Evolutionary conservation across 2,113 vertebrate genomes (phyloP).

Genomic region (Protobothrops flavoviridis): DNA sequence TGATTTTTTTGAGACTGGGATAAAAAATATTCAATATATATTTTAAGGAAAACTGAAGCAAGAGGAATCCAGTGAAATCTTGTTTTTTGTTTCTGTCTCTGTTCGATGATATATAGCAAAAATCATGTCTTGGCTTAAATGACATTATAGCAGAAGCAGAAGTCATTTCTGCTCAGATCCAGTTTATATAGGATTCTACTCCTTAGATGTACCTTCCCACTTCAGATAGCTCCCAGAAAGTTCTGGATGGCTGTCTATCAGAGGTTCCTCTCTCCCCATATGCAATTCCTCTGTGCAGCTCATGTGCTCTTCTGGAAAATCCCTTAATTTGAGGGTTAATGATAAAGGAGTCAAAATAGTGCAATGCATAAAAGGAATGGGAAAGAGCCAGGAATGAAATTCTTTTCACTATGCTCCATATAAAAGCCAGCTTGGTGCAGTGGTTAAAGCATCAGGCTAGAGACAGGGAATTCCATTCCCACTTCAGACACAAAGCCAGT

Average conservation of each 20-base stretch:
- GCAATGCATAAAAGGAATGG: not conserved
- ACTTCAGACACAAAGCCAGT: not conserved
- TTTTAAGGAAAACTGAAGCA: not conserved
- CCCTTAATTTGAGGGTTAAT: too few species aligned
- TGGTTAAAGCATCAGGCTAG: not conserved
- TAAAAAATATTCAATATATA: not conserved
- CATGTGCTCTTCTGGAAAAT: not conserved
- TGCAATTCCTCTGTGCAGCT: not conserved
- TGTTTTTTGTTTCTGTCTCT: not conserved
- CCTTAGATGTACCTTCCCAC: not conserved
- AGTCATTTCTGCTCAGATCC: not conserved
- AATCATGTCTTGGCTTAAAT: not conserved
- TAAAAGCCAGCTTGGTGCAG: not conserved
- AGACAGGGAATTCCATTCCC: not conserved
- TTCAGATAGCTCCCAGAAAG: not conserved
- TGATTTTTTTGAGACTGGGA: not conserved
- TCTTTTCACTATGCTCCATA: not conserved
- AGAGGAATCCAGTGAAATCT: not conserved
- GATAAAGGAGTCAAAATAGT: not conserved
- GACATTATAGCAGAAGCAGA: not conserved
- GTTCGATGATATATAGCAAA: not conserved
- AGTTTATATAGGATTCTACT: not conserved
- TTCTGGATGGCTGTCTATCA: not conserved
- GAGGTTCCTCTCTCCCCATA: not conserved
- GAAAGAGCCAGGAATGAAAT: not conserved